Conservation (phyloP, 1,140 invertebrate species). For the Dinothrombium tinctorium region DNA sequence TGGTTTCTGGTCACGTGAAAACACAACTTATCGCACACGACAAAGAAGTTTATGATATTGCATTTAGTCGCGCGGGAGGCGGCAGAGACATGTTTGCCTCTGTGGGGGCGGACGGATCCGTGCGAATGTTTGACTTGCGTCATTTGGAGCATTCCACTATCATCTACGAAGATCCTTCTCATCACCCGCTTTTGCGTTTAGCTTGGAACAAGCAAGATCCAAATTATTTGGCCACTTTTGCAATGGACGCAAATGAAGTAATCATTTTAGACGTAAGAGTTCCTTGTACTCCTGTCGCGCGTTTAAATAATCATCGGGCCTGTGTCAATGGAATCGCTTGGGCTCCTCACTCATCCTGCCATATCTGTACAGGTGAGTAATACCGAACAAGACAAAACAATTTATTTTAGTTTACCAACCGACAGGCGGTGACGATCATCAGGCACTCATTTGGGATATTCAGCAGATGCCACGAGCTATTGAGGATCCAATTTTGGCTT, state of each 20-base stretch:
- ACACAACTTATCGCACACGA: constrained; percentile 98
- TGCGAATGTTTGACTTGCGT: constrained; percentile 93
- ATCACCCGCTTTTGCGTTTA: constrained; percentile 76
- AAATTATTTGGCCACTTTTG: constrained; percentile 93
- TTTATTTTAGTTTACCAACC: constrained; percentile 10
- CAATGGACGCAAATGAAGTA: constrained; percentile 92
- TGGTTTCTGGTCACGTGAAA: constrained; percentile 86
- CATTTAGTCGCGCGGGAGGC: constrained; percentile 85
- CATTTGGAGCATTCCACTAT: constrained; percentile 98
- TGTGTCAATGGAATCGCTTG: constrained; percentile 98
- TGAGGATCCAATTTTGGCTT: constrained; percentile 95
- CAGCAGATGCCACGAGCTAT: constrained; percentile 98
- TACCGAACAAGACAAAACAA: too few species aligned
- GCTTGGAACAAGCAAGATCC: constrained; percentile 99
- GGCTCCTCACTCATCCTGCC: constrained; percentile 93
- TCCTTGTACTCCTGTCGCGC: constrained; percentile 86
- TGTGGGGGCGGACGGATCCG: constrained; percentile 90
- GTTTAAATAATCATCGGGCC: constrained; percentile 88
- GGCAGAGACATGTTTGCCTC: constrained; percentile 99
- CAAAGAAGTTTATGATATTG: constrained; percentile 98
- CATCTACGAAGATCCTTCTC: constrained; percentile 91
- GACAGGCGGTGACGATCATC: constrained; percentile 69
- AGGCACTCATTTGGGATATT: constrained; percentile 99
- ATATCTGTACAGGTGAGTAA: constrained; percentile 59
- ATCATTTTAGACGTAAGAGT: constrained; percentile 94